Conservation (phyloP, 2,113 vertebrate genomes). For the Nycticryphes semicollaris region DNA sequence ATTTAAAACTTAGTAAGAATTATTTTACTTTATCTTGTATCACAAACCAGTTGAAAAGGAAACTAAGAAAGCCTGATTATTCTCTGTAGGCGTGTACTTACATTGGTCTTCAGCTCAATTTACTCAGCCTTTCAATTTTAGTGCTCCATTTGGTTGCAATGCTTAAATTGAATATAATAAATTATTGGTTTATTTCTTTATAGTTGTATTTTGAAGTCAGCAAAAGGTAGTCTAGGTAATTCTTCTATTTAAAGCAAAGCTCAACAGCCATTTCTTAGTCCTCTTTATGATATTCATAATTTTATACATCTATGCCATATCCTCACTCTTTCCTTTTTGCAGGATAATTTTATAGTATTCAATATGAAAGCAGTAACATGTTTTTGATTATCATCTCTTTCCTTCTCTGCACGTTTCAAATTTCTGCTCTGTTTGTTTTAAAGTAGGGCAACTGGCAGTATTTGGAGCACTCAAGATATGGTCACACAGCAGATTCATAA, state of each 20-base stretch:
- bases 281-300: background rate
- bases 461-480: background rate
- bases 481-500: background rate
- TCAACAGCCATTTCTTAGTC: background rate
- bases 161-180: conserved; percentile 14
- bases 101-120: background rate
- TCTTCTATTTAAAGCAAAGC: background rate
- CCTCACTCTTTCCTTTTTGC: background rate
- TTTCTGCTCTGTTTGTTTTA: background rate
- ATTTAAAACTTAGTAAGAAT: conserved; percentile 33
- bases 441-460: background rate
- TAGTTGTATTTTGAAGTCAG: background rate
- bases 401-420: background rate
- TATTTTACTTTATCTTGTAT: conserved; percentile 47
- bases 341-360: background rate
- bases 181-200: background rate
- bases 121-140: conserved; percentile 1
- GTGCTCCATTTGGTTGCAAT: conserved; percentile 5
- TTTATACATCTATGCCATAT: background rate
- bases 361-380: background rate
- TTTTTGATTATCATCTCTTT: background rate
- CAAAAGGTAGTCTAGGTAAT: background rate
- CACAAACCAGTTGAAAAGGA: conserved; percentile 3
- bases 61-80: background rate
- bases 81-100: background rate